These are phyloP conservation scores for Euwallacea fornicatus DNA, from an alignment of 1,140 invertebrate genomes.

Conservation along the genomic window DNA sequence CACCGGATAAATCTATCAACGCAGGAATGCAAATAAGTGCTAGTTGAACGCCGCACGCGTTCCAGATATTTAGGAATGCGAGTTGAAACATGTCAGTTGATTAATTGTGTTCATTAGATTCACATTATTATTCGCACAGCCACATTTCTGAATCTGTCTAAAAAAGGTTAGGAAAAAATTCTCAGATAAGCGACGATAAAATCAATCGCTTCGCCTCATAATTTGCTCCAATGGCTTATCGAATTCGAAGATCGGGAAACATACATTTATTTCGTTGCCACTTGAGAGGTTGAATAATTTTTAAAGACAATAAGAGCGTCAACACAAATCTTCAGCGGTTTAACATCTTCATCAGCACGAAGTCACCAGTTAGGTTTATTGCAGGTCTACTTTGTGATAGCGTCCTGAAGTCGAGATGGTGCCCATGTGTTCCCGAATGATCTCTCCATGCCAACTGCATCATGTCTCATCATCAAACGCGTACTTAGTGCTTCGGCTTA, in stretches of 20 bases:
- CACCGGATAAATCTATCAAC: slow-evolving; percentile 29
- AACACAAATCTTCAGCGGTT: slow-evolving; percentile 34
- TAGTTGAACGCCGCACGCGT: slow-evolving; percentile 19
- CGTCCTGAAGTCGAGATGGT: neutral
- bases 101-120: slow-evolving; percentile 3
- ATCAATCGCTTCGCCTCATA: slow-evolving; percentile 7
- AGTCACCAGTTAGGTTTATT: slow-evolving; percentile 27
- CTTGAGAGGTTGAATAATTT: slow-evolving; percentile 17
- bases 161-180: too few relatives aligned
- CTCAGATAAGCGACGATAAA: neutral
- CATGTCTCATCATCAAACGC: too few relatives aligned
- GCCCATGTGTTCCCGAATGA: slow-evolving; percentile 3
- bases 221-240: slow-evolving; percentile 20
- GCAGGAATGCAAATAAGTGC: slow-evolving; percentile 20
- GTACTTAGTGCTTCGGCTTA: too few relatives aligned
- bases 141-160: too few relatives aligned
- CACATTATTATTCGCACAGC: slow-evolving; percentile 5
- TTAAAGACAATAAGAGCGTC: slow-evolving; percentile 33
- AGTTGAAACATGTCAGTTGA: slow-evolving; percentile 2
- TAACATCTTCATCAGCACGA: slow-evolving; percentile 37
- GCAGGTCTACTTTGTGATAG: slow-evolving; percentile 19
- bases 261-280: neutral
- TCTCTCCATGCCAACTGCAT: too few relatives aligned
- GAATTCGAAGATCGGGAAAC: neutral
- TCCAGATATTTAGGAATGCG: slow-evolving; percentile 23